Base-by-base conservation (phyloP, 2,113 vertebrate species). In the Tupaia chinensis region DNA sequence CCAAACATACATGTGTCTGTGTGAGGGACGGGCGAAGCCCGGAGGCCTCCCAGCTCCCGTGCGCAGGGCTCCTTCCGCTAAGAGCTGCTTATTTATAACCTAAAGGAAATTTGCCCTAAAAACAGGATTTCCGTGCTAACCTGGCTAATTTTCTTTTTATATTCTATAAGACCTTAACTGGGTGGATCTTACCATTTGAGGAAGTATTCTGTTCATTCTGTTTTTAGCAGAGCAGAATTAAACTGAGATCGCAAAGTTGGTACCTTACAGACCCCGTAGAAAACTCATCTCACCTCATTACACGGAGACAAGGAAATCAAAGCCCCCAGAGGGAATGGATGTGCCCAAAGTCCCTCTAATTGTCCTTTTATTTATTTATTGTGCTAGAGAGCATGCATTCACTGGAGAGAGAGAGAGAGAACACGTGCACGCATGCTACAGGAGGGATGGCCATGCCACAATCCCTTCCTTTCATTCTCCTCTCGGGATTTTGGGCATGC, bases 101-200 rank as follows among this genome's bases (percentile, higher is more conserved):
- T 97, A 86, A 90, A 97, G 98, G 83, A 98, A 95, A 94, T 97
- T 20, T 96, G 97, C 97, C 96, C 95, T 95, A 90, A 94, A 94
- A 94, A 95, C 85, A 93, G 96, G 81, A 96, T 82, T 87, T 97
- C 93, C 54, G 1, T 22, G 70, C 74, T 94, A 1, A 1, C 63
- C 77, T 32, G 68, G 15, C 66, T n/a, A 4, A 66, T 60, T 61
- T 83, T 79, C 85, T 86, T 90, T 86, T 70, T 77, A 69, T 86
- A 61, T 7, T 74, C n/a, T 34, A 0, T n/a, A 63, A 95, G 93
- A 84, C 54, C 27, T 85, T 72, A 22, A 34, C 9, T 17, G 69
- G 74, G 19, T 96, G 15, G 44, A 22, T 65, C 53, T 81, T 12
- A 5, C 29, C 25, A 3, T 76, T 85, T 81, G 82, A n/a, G 34